These are phyloP conservation scores for Hofmannophila pseudospretella DNA, from an alignment of 2,888 invertebrate genomes.

Conservation along the genomic window DNA sequence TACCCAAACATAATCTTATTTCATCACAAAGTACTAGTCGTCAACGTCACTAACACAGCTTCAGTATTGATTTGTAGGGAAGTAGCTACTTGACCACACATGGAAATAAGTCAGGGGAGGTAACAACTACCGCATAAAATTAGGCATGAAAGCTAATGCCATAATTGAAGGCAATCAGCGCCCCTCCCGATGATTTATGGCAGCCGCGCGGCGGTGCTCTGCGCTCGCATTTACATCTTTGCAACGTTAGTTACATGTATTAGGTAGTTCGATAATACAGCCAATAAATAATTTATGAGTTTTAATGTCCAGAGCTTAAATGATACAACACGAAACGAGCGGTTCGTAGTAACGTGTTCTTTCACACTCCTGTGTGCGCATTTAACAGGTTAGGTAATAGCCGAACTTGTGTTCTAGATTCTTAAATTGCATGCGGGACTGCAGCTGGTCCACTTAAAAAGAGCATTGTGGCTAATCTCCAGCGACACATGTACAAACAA, in stretches of 20 bases:
- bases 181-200: constrained; percentile 66
- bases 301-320: too few species aligned
- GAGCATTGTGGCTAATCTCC: constrained; percentile 74
- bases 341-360: background rate
- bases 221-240: constrained; percentile 57
- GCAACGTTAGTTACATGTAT: constrained; percentile 32
- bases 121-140: constrained; percentile 49
- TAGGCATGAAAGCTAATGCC: constrained; percentile 71
- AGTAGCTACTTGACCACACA: constrained; percentile 33
- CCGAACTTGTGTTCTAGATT: constrained; percentile 55
- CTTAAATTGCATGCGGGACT: constrained; percentile 71
- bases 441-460: constrained; percentile 71
- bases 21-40: too few species aligned
- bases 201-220: constrained; percentile 16
- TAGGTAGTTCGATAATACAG: too few species aligned
- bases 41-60: too few species aligned
- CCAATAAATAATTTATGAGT: too few species aligned
- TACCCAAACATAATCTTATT: too few species aligned
- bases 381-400: constrained; percentile 30
- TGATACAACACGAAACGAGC: too few species aligned
- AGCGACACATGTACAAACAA: constrained; percentile 77
- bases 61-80: background rate
- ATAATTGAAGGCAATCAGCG: constrained; percentile 72
- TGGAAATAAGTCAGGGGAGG: constrained; percentile 30
- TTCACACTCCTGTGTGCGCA: background rate